phyloP scores from a whole-genome alignment of 2,888 invertebrate genomes.

The Cactoblastis cactorum region DNA sequence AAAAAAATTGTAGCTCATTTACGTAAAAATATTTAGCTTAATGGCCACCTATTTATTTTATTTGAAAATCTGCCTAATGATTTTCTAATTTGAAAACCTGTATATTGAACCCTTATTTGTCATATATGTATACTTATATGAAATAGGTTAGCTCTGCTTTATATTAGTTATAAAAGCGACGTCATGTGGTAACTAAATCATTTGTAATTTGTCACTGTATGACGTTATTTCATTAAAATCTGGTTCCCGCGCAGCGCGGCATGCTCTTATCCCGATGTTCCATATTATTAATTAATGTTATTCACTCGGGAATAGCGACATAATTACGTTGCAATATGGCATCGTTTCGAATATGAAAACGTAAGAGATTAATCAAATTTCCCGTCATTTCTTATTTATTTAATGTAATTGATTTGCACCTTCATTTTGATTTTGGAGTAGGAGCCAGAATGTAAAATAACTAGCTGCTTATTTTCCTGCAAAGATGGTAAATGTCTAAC shows the following conservation, averaged over 20 bases:
- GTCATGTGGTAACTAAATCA: neutral
- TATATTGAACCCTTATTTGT: no score
- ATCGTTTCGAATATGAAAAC: neutral
- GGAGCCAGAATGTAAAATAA: no score
- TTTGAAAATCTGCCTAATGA: no score
- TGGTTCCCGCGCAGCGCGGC: neutral
- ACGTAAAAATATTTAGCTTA: no score
- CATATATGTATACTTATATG: neutral
- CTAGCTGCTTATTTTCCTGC: no score
- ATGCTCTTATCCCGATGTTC: neutral
- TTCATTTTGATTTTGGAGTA: no score
- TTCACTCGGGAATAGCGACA: neutral
- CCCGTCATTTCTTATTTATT: neutral
- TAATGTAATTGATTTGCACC: neutral
- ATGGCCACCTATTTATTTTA: no score
- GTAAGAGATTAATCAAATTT: neutral
- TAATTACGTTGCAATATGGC: neutral
- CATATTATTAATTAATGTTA: slow-evolving; percentile 7
- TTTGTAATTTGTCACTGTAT: neutral
- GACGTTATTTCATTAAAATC: slow-evolving; percentile 8
- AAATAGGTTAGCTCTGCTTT: neutral
- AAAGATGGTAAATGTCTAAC: no score
- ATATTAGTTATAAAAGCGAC: neutral
- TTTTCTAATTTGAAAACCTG: no score
- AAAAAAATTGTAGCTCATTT: no score